Conservation (phyloP, 2,888 invertebrate species). For the Lymantria dispar region DNA sequence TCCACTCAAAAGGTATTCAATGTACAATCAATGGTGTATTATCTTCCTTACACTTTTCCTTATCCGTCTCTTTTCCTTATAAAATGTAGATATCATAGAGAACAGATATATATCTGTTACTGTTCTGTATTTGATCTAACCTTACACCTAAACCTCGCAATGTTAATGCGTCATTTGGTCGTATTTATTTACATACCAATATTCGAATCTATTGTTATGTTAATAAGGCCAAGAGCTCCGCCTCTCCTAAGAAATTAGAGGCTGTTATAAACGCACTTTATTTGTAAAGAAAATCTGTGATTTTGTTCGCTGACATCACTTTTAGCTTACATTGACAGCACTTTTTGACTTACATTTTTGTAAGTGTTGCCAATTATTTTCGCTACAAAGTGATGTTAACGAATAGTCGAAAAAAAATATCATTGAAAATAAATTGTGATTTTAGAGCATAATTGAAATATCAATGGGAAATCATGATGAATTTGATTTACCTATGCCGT, state of each 20-base stretch:
- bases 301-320: constrained; percentile 22
- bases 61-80: no score
- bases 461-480: constrained; percentile 55
- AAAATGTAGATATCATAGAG: no score
- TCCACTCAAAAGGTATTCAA: no score
- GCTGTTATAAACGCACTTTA: constrained; percentile 17
- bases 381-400: constrained; percentile 14
- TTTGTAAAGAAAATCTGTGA: constrained; percentile 27
- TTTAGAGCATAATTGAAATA: constrained; percentile 59
- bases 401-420: constrained; percentile 43
- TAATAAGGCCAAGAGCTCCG: neutral
- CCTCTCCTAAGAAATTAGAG: constrained; percentile 1
- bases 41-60: no score
- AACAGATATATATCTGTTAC: no score
- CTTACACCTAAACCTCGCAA: no score
- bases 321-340: constrained; percentile 1
- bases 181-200: no score
- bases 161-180: no score
- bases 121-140: no score
- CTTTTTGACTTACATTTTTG: no score
- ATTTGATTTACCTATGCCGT: constrained; percentile 64
- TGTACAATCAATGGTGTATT: no score
- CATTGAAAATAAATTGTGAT: constrained; percentile 67
- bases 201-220: no score
- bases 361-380: neutral